A percentile compares a stretch with the other conserved stretches of the same genome.
Evolutionary conservation across 1,140 invertebrate genomes (phyloP).

Genomic region (Drosophila triauraria): DNA sequence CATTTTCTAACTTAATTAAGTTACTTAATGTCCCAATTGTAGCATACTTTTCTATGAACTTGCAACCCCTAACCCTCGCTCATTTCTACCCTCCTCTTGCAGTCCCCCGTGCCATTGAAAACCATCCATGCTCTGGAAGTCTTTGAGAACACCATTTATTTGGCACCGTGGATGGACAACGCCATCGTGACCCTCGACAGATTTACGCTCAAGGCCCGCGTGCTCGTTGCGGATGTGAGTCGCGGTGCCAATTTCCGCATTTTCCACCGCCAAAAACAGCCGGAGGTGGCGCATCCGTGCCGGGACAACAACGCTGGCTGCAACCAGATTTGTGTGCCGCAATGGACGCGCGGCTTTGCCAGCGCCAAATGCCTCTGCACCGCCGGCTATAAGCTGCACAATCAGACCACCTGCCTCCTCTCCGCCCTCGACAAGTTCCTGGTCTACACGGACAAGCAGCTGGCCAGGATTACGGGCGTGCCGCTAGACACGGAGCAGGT

Average conservation of each 20-base stretch:
- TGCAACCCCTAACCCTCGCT: slow-evolving; percentile 1
- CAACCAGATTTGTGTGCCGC: slow-evolving; percentile 90
- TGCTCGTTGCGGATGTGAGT: slow-evolving; percentile 66
- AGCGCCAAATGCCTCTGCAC: slow-evolving; percentile 89
- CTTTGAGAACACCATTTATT: slow-evolving; percentile 89
- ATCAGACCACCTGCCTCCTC: slow-evolving; percentile 87
- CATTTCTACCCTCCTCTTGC: slow-evolving; percentile 52
- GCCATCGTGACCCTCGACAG: slow-evolving; percentile 88
- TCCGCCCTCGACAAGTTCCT: slow-evolving; percentile 87
- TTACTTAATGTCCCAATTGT: neutral
- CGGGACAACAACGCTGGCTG: slow-evolving; percentile 90
- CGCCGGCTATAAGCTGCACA: slow-evolving; percentile 88
- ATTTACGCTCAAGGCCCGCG: slow-evolving; percentile 85
- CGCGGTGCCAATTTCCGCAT: slow-evolving; percentile 88
- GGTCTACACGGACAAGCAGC: slow-evolving; percentile 88
- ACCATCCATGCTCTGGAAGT: slow-evolving; percentile 89
- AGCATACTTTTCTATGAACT: slow-evolving; percentile 9
- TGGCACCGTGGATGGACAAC: slow-evolving; percentile 89
- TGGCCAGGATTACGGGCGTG: slow-evolving; percentile 89
- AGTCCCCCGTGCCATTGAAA: slow-evolving; percentile 87
- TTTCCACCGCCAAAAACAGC: slow-evolving; percentile 91
- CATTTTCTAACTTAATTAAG: neutral
- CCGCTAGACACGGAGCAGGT: slow-evolving; percentile 79
- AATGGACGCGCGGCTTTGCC: slow-evolving; percentile 86
- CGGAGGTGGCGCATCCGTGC: slow-evolving; percentile 91